Base-by-base conservation (phyloP, 2,797 vertebrate genomes). In the Buceros bicornis region DNA sequence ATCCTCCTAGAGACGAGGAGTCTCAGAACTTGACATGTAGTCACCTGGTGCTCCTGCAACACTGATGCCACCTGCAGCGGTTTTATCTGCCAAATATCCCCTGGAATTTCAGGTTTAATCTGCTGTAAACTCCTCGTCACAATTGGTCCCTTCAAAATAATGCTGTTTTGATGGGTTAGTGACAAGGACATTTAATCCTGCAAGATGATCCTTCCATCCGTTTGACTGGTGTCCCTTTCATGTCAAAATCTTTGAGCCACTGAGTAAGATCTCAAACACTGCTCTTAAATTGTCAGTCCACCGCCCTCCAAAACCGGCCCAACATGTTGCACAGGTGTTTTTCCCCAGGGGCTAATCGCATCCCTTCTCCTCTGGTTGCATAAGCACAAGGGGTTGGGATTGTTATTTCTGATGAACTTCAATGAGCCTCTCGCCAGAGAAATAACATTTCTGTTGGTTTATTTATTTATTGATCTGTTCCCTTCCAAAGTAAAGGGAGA, bases 381-480 rank as follows among this genome's bases (percentile, higher is more conserved):
- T 73, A 92, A 31, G 87, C 93, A 89, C 40, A 1, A 15, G 29
- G 45, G 50, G 35, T 42, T 35, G 54, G 85, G 66, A 51, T 91
- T 94, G 90, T 79, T 96, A 51, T 92, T 91, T 67, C 88, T 84
- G 77, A 87, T 84, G 95, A 95, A 96, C 92, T 97, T 95, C 95
- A 96, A 94, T 93, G 78, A 43, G 18, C 74, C 56, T 84, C 78
- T 89, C 4, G 0, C 67, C 6, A 5, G 83, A 87, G 78, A 87
- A 91, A 70, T 89, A 89, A 89, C 80, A 72, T 90, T 95, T 95
- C 90, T 71, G 57, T 69, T 82, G 84, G 87, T 92, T 95, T 96
- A 83, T 97, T 94, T 96, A 94, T 91, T 94, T 93, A 95, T 96
- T 61, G 95, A 97, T 96, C 91, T 50, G 37, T 51, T 95, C 48